A percentile compares a stretch with the other conserved stretches of the same genome.
Evolutionary conservation across 2,113 vertebrate species (phyloP).

Genomic region (Butorides virescens): DNA sequence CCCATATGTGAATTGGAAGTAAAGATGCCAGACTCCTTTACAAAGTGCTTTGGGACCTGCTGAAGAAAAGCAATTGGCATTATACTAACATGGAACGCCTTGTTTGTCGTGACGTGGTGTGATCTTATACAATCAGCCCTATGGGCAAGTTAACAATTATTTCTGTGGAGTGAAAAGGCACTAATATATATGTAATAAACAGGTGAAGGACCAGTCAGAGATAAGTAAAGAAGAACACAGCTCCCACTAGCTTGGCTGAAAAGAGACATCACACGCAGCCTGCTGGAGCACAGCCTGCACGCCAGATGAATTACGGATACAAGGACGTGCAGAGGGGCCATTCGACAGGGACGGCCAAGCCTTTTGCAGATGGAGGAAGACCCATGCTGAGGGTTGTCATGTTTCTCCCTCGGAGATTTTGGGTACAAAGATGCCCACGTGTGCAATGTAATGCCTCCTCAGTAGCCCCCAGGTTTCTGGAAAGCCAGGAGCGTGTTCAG

Average conservation of each 20-base stretch:
- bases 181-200: not conserved
- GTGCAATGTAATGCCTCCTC: not conserved
- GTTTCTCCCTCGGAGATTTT: not conserved
- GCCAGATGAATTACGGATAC: not conserved
- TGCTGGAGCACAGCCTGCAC: not conserved
- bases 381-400: not conserved
- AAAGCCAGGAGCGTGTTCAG: fast-evolving
- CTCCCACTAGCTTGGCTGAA: not conserved
- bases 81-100: not conserved
- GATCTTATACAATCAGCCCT: not conserved
- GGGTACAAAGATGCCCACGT: not conserved
- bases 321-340: fast-evolving
- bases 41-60: not conserved
- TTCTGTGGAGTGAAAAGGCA: not conserved
- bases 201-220: not conserved
- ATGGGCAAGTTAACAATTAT: not conserved
- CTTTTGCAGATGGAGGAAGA: not conserved
- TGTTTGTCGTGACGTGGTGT: not conserved
- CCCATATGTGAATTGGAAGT: not conserved
- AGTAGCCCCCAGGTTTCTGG: not conserved
- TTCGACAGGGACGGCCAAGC: not conserved
- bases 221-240: not conserved
- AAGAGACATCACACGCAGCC: not conserved
- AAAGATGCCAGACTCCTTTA: not conserved
- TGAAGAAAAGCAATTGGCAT: not conserved